These are phyloP conservation scores for Argyrosomus japonicus DNA, from an alignment of 2,113 vertebrate species.

Conservation along the genomic window DNA sequence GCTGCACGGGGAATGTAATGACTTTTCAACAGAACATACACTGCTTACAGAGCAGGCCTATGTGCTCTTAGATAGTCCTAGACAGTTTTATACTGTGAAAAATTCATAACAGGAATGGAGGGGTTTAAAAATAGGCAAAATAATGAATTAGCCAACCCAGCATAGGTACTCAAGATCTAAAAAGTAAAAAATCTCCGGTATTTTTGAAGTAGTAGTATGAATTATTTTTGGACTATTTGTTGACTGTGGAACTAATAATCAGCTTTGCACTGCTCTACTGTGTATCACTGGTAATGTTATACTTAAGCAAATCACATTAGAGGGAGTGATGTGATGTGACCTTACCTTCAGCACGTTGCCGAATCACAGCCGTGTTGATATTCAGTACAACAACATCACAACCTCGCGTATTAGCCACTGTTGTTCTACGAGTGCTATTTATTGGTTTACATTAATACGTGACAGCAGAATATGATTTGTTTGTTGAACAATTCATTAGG, in stretches of 20 bases:
- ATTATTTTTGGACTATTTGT: not conserved
- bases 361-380: too few species aligned
- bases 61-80: not conserved
- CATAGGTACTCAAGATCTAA: not conserved
- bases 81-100: slow-evolving; percentile 6
- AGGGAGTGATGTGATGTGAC: too few species aligned
- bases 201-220: not conserved
- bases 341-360: too few species aligned
- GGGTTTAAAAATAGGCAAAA: not conserved
- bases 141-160: not conserved
- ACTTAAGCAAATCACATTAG: not conserved
- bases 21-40: slow-evolving; percentile 45
- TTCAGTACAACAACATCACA: too few species aligned
- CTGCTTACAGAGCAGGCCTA: slow-evolving; percentile 3
- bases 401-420: too few species aligned
- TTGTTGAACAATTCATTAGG: too few species aligned
- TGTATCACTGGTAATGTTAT: not conserved
- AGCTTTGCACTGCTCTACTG: not conserved
- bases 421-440: too few species aligned
- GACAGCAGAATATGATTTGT: too few species aligned
- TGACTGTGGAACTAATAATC: not conserved
- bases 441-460: too few species aligned
- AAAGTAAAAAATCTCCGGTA: not conserved
- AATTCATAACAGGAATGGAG: not conserved
- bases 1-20: slow-evolving; percentile 67